Conservation (phyloP, 2,888 invertebrate species). For the Andrena hattorfiana region DNA sequence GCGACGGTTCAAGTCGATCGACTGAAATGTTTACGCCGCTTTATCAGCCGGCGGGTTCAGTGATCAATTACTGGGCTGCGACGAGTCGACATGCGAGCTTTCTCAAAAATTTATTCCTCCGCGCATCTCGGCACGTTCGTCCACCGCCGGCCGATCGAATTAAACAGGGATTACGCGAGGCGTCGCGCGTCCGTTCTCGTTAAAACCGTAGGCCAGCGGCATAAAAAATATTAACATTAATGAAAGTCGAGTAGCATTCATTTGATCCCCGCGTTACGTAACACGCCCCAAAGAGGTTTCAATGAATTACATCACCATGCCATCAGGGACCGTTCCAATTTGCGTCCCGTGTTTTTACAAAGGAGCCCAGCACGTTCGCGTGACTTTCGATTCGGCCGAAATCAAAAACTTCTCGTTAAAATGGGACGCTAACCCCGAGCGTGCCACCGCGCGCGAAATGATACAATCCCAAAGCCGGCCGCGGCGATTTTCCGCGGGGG, state of each 20-base stretch:
- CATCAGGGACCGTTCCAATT: not conserved
- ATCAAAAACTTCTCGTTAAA: conserved; percentile 8
- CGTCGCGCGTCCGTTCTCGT: not conserved
- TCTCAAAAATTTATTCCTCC: not conserved
- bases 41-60: not conserved
- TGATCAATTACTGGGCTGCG: not conserved
- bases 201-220: not conserved
- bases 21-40: no score
- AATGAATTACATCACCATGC: not conserved
- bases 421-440: not conserved
- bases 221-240: not conserved
- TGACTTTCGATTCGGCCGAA: not conserved
- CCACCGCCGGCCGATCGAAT: no score
- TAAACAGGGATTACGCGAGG: not conserved
- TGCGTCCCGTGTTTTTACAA: not conserved
- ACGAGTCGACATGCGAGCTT: not conserved
- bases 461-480: not conserved
- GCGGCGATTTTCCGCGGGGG: not conserved
- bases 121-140: no score
- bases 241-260: not conserved
- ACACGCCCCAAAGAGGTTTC: not conserved
- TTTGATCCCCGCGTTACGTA: not conserved
- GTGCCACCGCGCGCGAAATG: not conserved
- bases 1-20: no score
- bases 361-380: not conserved